A percentile compares a stretch with the other conserved stretches of the same genome.
Conservation (phyloP, 2,797 vertebrate genomes). For the Eupleurogrammus muticus region DNA sequence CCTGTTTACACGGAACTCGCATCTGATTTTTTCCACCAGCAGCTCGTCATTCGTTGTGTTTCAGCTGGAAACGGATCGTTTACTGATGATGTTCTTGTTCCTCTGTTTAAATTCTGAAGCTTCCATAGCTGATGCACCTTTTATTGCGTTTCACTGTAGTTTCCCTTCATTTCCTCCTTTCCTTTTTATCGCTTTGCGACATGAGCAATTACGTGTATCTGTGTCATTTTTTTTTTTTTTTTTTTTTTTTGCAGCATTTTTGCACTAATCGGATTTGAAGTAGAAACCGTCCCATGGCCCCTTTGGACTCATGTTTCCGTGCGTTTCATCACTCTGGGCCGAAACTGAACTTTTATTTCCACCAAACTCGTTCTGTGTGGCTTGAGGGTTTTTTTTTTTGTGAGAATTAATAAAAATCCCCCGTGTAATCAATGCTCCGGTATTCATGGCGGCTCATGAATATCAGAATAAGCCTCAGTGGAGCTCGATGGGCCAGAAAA, state of each 20-base stretch:
- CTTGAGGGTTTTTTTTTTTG: constrained; percentile 45
- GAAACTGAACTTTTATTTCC: too few species aligned
- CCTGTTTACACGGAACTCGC: constrained; percentile 57
- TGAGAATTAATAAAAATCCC: constrained; percentile 50
- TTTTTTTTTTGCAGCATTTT: too few species aligned
- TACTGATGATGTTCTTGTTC: neutral
- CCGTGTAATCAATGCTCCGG: constrained; percentile 42
- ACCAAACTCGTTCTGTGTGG: constrained; percentile 12
- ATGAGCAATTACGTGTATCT: too few species aligned
- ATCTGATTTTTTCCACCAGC: constrained; percentile 46
- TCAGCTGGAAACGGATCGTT: too few species aligned
- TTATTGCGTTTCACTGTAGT: too few species aligned
- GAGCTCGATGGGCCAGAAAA: constrained; percentile 67
- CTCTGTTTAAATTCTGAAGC: neutral
- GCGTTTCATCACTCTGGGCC: constrained; percentile 60
- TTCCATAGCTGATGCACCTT: neutral
- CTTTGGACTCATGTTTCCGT: constrained; percentile 53
- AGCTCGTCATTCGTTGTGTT: neutral
- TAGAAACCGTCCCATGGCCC: too few species aligned
- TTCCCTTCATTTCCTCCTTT: too few species aligned
- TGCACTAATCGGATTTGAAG: too few species aligned
- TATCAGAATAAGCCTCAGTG: constrained; percentile 58
- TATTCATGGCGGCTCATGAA: constrained; percentile 57
- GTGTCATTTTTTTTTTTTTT: too few species aligned
- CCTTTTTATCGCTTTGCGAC: too few species aligned